Evolutionary conservation across 1,140 invertebrate genomes (phyloP).

Genomic region (Armadillidium nasatum): DNA sequence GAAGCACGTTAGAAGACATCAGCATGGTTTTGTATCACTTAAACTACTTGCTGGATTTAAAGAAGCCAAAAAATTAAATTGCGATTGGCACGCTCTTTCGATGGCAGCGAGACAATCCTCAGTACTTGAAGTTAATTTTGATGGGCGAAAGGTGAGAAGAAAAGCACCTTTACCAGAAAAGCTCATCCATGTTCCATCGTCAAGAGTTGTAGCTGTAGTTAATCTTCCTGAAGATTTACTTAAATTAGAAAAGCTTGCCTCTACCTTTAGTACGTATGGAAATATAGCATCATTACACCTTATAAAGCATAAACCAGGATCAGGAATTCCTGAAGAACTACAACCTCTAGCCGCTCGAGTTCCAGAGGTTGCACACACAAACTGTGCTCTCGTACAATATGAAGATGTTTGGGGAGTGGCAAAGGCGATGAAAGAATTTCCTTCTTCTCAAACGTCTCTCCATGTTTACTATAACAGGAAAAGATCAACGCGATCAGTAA

Average conservation of each 20-base stretch:
- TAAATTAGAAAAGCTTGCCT: constrained; percentile 78
- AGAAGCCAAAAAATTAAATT: constrained; percentile 82
- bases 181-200: constrained; percentile 73
- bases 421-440: constrained; percentile 61
- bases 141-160: constrained; percentile 80
- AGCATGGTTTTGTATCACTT: constrained; percentile 87
- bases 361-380: constrained; percentile 74
- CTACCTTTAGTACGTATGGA: constrained; percentile 77
- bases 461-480: constrained; percentile 70
- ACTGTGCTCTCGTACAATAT: constrained; percentile 84
- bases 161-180: constrained; percentile 70
- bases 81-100: constrained; percentile 86
- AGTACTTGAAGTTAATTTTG: constrained; percentile 80
- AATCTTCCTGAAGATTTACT: constrained; percentile 77
- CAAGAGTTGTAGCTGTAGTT: constrained; percentile 78
- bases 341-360: constrained; percentile 81
- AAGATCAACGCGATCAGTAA: constrained; percentile 58
- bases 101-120: constrained; percentile 69
- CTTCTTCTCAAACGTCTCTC: constrained; percentile 56
- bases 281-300: constrained; percentile 81
- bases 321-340: constrained; percentile 78
- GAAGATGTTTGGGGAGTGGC: constrained; percentile 77
- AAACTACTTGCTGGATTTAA: constrained; percentile 91
- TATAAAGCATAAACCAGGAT: constrained; percentile 76
- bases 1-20: constrained; percentile 88